Percentiles rank a stretch among this genome's conserved stretches.
Conservation (phyloP, 2,888 invertebrate genomes). For the Sesamia inferens region DNA sequence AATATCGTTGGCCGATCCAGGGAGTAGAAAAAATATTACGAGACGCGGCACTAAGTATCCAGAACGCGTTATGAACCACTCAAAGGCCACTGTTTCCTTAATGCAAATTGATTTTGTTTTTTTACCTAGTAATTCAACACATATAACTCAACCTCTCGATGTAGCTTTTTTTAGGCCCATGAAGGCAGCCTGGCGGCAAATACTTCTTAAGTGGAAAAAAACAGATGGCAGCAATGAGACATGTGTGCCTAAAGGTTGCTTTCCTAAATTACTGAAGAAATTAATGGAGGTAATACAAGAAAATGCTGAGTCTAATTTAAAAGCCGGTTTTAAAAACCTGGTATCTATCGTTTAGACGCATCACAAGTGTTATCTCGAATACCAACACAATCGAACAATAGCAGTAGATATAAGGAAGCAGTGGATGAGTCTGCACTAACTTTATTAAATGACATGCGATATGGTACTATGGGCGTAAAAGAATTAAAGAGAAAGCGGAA, state of each 20-base stretch:
- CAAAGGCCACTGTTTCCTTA: conserved; percentile 5
- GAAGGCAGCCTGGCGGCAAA: conserved; percentile 13
- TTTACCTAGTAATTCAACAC: conserved; percentile 7
- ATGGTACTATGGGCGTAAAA: conserved; percentile 42
- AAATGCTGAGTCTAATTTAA: conserved; percentile 6
- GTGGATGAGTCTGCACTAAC: conserved; percentile 41
- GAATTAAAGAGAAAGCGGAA: conserved; percentile 45
- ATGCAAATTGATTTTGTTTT: conserved; percentile 5
- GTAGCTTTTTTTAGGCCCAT: conserved; percentile 14
- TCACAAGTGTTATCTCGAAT: conserved; percentile 1
- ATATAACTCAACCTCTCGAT: conserved; percentile 8
- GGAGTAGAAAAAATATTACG: too few species aligned
- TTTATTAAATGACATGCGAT: conserved; percentile 40
- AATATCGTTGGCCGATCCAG: too few species aligned
- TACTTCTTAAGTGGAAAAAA: conserved; percentile 2
- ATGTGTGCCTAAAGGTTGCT: conserved; percentile 14
- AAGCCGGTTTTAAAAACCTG: conserved; percentile 14
- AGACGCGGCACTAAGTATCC: not conserved
- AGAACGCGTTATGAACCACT: conserved; percentile 12
- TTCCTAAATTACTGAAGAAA: conserved; percentile 20
- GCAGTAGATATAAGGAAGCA: conserved; percentile 16
- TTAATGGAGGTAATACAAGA: conserved; percentile 5
- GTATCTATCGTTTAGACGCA: not conserved
- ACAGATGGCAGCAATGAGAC: conserved; percentile 15
- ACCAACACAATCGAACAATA: not conserved